Conservation (phyloP, 2,113 vertebrate species). For the Phyllostomus discolor region DNA sequence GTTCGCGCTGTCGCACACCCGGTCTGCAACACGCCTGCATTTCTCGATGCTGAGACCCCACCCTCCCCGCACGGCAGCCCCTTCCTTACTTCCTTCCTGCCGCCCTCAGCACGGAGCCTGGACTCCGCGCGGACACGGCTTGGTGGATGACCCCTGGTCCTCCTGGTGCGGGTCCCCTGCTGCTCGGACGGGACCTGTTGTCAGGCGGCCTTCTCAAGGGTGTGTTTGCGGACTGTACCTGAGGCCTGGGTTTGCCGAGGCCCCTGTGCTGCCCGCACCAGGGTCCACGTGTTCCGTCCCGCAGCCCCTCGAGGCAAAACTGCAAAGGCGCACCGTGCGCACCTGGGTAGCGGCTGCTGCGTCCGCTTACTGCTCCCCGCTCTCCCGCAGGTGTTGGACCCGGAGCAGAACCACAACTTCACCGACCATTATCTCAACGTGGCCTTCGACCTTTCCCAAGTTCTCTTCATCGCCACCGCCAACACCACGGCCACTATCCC, state of each 20-base stretch:
- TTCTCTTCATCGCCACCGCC: constrained; percentile 97
- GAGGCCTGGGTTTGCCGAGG: background rate
- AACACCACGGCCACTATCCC: constrained; percentile 95
- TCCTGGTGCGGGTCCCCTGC: no score
- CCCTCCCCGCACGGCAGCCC: no score
- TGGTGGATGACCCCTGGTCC: no score
- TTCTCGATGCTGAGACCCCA: no score
- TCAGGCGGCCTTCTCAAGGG: no score
- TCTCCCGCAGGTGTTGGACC: constrained; percentile 90
- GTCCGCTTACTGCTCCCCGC: background rate
- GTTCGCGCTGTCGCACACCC: background rate
- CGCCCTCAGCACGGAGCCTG: no score
- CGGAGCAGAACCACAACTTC: constrained; percentile 98
- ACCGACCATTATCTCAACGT: constrained; percentile 98
- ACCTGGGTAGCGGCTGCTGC: background rate
- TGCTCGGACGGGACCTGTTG: no score
- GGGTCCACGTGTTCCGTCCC: no score
- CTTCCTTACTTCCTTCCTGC: background rate
- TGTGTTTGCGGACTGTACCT: no score
- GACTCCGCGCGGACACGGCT: no score
- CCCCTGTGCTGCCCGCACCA: background rate
- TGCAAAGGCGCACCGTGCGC: background rate
- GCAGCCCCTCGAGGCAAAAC: no score
- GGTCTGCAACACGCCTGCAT: background rate
- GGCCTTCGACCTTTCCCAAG: constrained; percentile 97